A percentile compares a stretch with the other conserved stretches of the same genome.
Conservation (phyloP, 1,140 invertebrate species). For the Centruroides vittatus region DNA sequence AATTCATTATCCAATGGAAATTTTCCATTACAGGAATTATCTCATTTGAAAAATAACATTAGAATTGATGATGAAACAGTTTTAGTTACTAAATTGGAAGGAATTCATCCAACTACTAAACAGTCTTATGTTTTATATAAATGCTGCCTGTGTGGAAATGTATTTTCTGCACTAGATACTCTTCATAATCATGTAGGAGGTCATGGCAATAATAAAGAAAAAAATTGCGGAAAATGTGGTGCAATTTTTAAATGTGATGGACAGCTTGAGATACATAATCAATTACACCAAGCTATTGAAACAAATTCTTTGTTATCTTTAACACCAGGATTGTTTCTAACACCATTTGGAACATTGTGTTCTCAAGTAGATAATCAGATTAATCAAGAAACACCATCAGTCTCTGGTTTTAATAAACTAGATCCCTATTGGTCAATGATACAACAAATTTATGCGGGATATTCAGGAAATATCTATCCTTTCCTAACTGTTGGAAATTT, state of each 20-base stretch:
- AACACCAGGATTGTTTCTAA: no score
- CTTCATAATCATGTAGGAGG: slow-evolving; percentile 30
- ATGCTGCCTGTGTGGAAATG: slow-evolving; percentile 33
- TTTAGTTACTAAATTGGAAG: slow-evolving; percentile 30
- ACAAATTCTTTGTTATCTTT: neutral
- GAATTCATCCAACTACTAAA: slow-evolving; percentile 27
- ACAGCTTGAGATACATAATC: slow-evolving; percentile 18
- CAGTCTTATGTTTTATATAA: slow-evolving; percentile 31
- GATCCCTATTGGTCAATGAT: neutral
- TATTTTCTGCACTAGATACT: slow-evolving; percentile 27
- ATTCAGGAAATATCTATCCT: neutral
- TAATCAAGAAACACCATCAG: neutral
- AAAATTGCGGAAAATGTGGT: slow-evolving; percentile 20
- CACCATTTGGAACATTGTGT: neutral
- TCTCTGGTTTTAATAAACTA: neutral
- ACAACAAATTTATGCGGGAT: neutral
- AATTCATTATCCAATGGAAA: neutral
- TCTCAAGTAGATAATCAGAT: neutral
- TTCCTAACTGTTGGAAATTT: neutral
- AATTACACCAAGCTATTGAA: slow-evolving; percentile 14
- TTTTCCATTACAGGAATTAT: neutral
- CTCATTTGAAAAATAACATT: slow-evolving; percentile 19
- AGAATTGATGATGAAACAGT: slow-evolving; percentile 23
- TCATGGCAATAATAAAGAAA: slow-evolving; percentile 14
- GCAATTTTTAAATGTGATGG: slow-evolving; percentile 20